Base-by-base conservation (phyloP, 2,113 vertebrate species). In the Dipodomys merriami region DNA sequence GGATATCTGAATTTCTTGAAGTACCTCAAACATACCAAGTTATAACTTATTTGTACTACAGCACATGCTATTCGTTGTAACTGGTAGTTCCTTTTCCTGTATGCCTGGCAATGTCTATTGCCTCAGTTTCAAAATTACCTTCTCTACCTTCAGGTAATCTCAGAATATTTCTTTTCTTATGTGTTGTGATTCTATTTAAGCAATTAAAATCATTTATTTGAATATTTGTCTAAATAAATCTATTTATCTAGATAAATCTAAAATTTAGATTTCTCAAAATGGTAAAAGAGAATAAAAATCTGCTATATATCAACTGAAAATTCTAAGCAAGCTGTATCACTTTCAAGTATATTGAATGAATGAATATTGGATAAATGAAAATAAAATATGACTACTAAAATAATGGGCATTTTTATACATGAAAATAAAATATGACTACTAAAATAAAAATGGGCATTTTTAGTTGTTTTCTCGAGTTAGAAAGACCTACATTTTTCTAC, bases 351-450 rank as follows among this genome's bases (percentile, higher is more conserved):
- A 95, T 16, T 57, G 53, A 79, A 23, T 79, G 65, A 71, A 25
- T 72, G 33, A 94, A 73, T 57, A 57, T 13, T 57, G 53, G 76
- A 23, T 79, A 71, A 71, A 25, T 72, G 33, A 94, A 85, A 95
- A 91, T 65, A 90, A 73, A 89, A 77, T n/a, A 20, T 84, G 29
- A 18, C 77, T 71, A 92, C 16, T 80, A 27, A 95, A 83, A 83
- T 25, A 33, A 79, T 57, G 39, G 39, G 39, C 35, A 35, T 35
- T 35, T 35, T 35, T 35, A 23, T 79, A 71, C 67, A 25, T 72
- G 33, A 94, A 85, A 95, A 91, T 60, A 89, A 73, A 89, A 77
- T n/a, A 20, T 84, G 29, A 18, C 77, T 71, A 92, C 19, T 80
- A 27, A 95, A 83, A 83, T 29, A n/a, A 88, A 86, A 5, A 74